phyloP scores from a whole-genome alignment of 2,113 vertebrate genomes.

The Crotophaga sulcirostris region DNA sequence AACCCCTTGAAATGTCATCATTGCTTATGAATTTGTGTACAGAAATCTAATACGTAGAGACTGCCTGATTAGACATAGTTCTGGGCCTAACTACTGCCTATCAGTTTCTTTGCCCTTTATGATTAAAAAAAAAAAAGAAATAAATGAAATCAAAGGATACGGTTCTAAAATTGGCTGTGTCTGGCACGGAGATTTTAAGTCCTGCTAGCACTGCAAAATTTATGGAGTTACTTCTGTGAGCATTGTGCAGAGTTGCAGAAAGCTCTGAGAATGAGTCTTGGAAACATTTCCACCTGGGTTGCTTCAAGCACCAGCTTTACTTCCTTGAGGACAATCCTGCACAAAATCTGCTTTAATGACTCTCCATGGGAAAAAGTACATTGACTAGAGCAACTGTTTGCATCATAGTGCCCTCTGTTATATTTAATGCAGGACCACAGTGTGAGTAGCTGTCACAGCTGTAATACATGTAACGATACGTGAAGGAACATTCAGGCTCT shows the following conservation, averaged over 20 bases:
- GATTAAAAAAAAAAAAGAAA: neutral
- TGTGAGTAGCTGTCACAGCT: conserved; percentile 12
- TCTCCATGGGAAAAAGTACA: neutral
- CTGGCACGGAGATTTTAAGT: neutral
- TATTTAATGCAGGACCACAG: neutral
- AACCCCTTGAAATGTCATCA: conserved; percentile 16
- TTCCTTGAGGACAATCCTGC: neutral
- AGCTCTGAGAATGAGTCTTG: neutral
- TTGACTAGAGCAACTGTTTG: neutral
- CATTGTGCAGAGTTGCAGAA: neutral
- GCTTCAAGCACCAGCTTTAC: neutral
- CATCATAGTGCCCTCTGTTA: neutral
- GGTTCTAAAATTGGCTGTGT: neutral
- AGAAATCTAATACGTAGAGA: conserved; percentile 3
- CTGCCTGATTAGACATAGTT: neutral
- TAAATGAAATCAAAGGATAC: neutral
- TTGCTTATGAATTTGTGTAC: neutral
- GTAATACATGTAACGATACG: neutral
- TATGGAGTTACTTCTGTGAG: neutral
- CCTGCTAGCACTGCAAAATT: neutral
- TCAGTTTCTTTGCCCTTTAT: conserved; percentile 16
- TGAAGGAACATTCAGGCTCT: neutral
- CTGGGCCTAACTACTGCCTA: neutral
- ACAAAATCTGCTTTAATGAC: neutral
- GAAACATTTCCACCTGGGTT: neutral